Evolutionary conservation across 2,113 vertebrate genomes (phyloP).

Genomic region (Delphinapterus leucas): DNA sequence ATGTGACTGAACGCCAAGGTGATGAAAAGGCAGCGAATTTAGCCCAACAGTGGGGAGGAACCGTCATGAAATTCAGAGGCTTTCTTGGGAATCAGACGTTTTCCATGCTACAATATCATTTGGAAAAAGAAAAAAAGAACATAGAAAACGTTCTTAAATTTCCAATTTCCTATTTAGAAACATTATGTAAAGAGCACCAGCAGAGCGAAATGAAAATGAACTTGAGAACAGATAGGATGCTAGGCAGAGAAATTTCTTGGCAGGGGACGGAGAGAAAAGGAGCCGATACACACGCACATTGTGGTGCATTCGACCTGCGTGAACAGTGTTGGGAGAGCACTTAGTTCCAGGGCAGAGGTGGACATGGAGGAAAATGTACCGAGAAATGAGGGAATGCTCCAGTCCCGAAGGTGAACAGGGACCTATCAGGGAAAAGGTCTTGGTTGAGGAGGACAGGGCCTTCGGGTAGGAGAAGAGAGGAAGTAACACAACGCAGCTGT

Average conservation of each 20-base stretch:
- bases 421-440: no score
- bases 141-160: neutral
- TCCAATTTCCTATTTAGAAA: neutral
- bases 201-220: neutral
- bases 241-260: neutral
- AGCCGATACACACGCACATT: accelerated
- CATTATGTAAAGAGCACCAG: neutral
- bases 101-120: neutral
- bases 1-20: neutral
- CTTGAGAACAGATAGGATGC: neutral
- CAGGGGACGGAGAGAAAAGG: no score
- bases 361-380: neutral
- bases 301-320: accelerated
- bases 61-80: neutral
- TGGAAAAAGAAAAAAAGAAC: neutral
- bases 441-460: neutral
- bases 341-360: neutral
- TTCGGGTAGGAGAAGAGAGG: neutral
- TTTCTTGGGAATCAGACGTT: neutral
- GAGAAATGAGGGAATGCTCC: neutral
- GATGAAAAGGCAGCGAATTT: neutral
- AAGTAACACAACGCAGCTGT: accelerated
- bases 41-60: neutral
- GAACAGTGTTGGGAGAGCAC: accelerated
- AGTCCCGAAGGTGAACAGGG: neutral